Conservation (phyloP, 2,888 invertebrate species). For the Busseola fusca region DNA sequence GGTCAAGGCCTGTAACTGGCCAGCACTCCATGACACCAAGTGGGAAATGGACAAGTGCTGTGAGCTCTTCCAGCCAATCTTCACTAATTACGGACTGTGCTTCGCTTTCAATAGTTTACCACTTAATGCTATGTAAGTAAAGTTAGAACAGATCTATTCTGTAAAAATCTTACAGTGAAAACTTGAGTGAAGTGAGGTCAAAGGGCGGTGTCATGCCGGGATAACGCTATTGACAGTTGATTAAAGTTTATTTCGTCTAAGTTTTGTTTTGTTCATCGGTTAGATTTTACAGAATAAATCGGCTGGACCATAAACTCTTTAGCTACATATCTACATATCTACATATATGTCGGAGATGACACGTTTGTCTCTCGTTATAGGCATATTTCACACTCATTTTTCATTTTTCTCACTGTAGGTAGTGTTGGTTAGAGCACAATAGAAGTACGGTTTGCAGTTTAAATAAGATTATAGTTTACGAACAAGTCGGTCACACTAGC, state of each 20-base stretch:
- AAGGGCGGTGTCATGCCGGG: not conserved
- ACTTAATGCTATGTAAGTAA: constrained; percentile 81
- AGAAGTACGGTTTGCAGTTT: no score
- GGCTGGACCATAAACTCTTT: not conserved
- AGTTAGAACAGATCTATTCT: not conserved
- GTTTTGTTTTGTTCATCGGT: not conserved
- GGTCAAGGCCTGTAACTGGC: constrained; percentile 84
- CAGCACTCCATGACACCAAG: constrained; percentile 69
- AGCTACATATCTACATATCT: no score
- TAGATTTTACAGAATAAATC: not conserved
- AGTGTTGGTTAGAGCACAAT: no score
- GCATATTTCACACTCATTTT: no score
- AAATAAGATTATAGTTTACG: no score
- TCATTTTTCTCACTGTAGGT: no score
- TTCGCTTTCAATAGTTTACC: constrained; percentile 85
- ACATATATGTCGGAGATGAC: no score
- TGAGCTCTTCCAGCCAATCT: constrained; percentile 79
- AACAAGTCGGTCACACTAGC: no score
- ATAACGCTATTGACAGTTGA: not conserved
- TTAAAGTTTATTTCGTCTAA: not conserved
- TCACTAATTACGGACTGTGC: constrained; percentile 84
- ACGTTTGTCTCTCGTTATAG: no score
- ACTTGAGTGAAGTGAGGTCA: not conserved
- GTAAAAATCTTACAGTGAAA: not conserved
- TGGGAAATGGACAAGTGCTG: constrained; percentile 82